Conservation (phyloP, 2,888 invertebrate genomes). For the Exephanes ischioxanthus region DNA sequence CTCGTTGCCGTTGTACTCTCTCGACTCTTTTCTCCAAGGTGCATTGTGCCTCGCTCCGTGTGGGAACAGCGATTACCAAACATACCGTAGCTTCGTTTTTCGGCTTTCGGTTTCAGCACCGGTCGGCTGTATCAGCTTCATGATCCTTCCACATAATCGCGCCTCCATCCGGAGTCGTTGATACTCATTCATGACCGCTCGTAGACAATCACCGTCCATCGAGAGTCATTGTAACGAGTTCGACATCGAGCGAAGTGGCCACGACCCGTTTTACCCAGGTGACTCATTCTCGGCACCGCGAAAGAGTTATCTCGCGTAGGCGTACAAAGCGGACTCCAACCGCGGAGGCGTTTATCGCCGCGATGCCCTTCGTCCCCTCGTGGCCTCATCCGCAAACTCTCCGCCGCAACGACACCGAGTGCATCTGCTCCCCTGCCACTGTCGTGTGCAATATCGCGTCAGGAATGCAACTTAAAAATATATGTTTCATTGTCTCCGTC, state of each 20-base stretch:
- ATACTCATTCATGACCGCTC: neutral
- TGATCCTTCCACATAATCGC: conserved; percentile 42
- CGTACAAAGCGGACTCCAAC: conserved; percentile 56
- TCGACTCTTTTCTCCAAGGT: conserved; percentile 6
- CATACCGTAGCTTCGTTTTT: conserved; percentile 65
- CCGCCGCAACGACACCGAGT: neutral
- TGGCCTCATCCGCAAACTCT: conserved; percentile 14
- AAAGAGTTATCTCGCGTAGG: conserved; percentile 49
- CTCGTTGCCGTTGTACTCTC: conserved; percentile 22
- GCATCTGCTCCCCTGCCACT: conserved; percentile 32
- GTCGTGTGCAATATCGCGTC: conserved; percentile 65
- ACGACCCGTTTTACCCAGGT: conserved; percentile 48
- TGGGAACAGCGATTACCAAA: conserved; percentile 59
- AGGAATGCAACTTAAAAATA: conserved; percentile 15
- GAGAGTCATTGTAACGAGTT: neutral
- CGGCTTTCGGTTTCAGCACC: conserved; percentile 59
- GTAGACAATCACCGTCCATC: neutral
- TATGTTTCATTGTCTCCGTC: conserved; percentile 45
- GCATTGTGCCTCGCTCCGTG: conserved; percentile 30
- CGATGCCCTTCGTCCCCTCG: conserved; percentile 42
- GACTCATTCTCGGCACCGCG: conserved; percentile 69
- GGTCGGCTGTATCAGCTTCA: conserved; percentile 3
- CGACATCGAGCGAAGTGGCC: conserved; percentile 5
- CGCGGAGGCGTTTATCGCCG: conserved; percentile 71
- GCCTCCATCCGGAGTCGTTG: neutral